phyloP scores from a whole-genome alignment of 1,140 invertebrate species.

The Drosophila tani region DNA sequence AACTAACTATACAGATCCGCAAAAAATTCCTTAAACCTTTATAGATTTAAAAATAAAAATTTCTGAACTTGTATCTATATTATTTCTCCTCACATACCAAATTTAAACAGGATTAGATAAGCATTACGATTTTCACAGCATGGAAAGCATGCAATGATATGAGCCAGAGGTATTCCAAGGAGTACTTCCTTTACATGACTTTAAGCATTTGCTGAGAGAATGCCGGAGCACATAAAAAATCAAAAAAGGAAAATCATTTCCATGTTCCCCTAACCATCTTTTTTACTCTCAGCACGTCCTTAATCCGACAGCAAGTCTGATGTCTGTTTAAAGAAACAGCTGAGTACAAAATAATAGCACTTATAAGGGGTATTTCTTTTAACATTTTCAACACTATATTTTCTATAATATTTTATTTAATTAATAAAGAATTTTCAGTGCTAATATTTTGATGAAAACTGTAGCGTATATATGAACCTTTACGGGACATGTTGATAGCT shows the following conservation, averaged over 20 bases:
- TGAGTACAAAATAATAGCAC: neutral
- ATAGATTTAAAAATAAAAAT: neutral
- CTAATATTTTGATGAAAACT: neutral
- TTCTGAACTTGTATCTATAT: neutral
- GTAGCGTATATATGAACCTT: too few species aligned
- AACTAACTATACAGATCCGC: neutral
- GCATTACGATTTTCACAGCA: too few species aligned
- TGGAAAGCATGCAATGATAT: too few species aligned
- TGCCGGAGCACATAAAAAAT: neutral
- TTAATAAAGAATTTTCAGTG: neutral
- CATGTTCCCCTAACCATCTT: too few species aligned
- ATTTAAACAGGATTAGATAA: neutral
- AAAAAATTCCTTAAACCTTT: too few species aligned
- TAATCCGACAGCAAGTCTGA: neutral
- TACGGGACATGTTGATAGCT: conserved; percentile 8
- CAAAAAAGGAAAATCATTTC: neutral
- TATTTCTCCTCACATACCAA: neutral
- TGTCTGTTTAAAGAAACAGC: neutral
- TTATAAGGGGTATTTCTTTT: neutral
- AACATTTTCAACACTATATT: too few species aligned
- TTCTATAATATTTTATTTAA: neutral
- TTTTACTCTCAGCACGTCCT: neutral
- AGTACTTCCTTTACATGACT: neutral
- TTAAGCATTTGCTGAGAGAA: neutral
- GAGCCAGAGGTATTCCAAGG: neutral